Percentiles rank a stretch among this genome's conserved stretches.
Evolutionary conservation across 1,140 invertebrate species (phyloP).

Genomic region (Procambarus clarkii): DNA sequence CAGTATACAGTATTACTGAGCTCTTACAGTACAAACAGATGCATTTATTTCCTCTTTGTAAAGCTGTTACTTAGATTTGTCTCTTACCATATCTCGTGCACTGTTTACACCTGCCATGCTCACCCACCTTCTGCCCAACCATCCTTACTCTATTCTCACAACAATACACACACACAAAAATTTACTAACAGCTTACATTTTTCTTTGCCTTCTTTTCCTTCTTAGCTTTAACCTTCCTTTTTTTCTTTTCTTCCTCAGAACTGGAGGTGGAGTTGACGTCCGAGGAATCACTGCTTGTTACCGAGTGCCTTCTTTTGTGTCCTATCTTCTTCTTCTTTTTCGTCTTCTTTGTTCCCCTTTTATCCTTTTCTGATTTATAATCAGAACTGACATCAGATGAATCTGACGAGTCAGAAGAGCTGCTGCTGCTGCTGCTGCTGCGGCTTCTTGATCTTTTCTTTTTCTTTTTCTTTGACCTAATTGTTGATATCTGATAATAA

Average conservation of each 20-base stretch:
- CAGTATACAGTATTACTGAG: too few species aligned
- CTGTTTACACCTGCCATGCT: too few species aligned
- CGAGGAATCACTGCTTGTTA: conserved; percentile 27
- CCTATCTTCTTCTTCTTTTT: conserved; percentile 26
- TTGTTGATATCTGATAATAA: conserved; percentile 21
- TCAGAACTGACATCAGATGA: neutral
- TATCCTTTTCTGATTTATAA: conserved; percentile 11
- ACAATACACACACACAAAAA: neutral
- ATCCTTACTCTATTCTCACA: too few species aligned
- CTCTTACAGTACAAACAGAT: too few species aligned
- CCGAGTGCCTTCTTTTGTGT: neutral
- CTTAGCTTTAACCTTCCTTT: conserved; percentile 41
- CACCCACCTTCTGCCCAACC: too few species aligned
- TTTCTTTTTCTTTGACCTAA: conserved; percentile 36
- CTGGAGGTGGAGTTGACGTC: neutral
- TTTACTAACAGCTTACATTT: neutral
- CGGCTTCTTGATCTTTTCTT: conserved; percentile 17
- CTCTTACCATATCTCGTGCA: too few species aligned
- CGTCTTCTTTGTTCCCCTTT: neutral
- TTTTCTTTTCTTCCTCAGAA: conserved; percentile 31
- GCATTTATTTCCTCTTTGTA: too few species aligned
- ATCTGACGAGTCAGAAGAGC: conserved; percentile 8
- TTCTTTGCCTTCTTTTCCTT: conserved; percentile 27
- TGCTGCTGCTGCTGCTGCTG: neutral
- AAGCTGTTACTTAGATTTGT: too few species aligned